phyloP scores from a whole-genome alignment of 2,113 vertebrate species.

The Monopterus albus region DNA sequence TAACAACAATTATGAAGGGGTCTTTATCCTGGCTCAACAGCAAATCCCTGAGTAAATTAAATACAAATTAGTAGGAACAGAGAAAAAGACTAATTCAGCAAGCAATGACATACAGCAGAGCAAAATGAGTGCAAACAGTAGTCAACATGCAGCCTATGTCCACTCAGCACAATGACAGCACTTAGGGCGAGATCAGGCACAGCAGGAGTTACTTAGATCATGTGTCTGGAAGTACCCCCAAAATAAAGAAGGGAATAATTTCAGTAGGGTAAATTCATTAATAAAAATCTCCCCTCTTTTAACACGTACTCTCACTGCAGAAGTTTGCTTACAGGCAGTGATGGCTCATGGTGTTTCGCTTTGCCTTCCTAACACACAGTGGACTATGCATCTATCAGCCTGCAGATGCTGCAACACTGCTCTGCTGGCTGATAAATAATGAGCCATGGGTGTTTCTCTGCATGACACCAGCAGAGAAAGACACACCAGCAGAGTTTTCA shows the following conservation, averaged over 20 bases:
- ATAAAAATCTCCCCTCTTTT: conserved; percentile 3
- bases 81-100: too few species aligned
- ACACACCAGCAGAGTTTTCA: conserved; percentile 48
- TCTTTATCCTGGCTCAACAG: too few species aligned
- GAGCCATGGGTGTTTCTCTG: conserved; percentile 31
- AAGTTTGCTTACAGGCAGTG: neutral
- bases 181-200: neutral
- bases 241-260: conserved; percentile 9
- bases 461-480: conserved; percentile 32
- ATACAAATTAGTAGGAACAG: too few species aligned
- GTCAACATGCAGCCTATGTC: neutral
- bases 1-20: neutral
- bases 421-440: conserved; percentile 42
- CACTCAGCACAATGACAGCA: neutral
- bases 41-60: too few species aligned
- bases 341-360: neutral
- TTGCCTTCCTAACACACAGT: neutral
- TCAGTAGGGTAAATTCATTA: conserved; percentile 7
- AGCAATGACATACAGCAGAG: neutral
- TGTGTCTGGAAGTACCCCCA: neutral
- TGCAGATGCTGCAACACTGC: conserved; percentile 26
- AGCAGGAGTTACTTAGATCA: neutral
- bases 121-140: neutral
- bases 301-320: neutral
- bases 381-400: neutral